phyloP scores from a whole-genome alignment of 2,797 vertebrate genomes.

The Melanotaenia boesemani region DNA sequence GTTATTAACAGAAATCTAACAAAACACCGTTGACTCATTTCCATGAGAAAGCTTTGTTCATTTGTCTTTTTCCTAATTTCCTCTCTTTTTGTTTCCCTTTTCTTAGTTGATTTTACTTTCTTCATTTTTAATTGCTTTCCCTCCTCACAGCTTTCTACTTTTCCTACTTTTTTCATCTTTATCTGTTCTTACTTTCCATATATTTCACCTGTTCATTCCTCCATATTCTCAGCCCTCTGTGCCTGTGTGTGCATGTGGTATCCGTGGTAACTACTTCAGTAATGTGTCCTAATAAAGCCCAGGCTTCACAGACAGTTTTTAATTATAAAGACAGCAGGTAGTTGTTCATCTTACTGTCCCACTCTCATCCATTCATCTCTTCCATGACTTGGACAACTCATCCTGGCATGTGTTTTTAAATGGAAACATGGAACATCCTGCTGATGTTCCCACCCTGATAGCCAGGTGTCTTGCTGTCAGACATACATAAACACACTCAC shows the following conservation, averaged over 20 bases:
- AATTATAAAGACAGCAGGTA: conserved; percentile 67
- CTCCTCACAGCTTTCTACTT: neutral
- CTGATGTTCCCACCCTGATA: conserved; percentile 67
- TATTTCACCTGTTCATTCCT: neutral
- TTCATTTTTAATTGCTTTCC: neutral
- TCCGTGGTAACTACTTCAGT: conserved; percentile 48
- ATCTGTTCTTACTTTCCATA: neutral
- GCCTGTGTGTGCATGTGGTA: neutral
- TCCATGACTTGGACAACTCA: conserved; percentile 35
- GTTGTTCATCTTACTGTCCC: conserved; percentile 23
- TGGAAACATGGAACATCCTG: conserved; percentile 45
- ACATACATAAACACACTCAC: conserved; percentile 28
- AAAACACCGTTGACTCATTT: neutral
- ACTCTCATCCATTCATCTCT: conserved; percentile 23
- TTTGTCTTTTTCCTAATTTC: neutral
- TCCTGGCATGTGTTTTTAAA: conserved; percentile 31
- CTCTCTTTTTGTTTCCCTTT: neutral
- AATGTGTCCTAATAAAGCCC: conserved; percentile 38
- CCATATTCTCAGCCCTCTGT: neutral
- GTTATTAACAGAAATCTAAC: conserved; percentile 4
- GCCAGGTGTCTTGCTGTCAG: conserved; percentile 61
- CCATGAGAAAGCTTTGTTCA: neutral
- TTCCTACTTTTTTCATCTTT: neutral
- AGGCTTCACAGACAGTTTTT: conserved; percentile 48
- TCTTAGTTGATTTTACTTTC: neutral